Evolutionary conservation across 2,113 vertebrate species (phyloP).

Genomic region (Jacana jacana): DNA sequence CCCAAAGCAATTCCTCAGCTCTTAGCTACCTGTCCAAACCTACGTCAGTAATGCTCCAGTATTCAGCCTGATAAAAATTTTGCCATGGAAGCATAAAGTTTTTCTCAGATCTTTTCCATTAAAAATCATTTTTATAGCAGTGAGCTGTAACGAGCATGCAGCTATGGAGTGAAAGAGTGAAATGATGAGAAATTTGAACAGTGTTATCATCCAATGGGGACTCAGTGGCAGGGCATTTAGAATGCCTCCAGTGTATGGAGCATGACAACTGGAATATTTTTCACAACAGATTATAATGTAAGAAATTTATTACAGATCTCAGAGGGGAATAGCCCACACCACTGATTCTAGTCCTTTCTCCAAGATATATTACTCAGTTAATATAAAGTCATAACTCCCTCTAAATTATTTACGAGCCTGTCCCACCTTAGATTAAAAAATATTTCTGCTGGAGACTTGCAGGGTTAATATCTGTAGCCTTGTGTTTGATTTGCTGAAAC

Average conservation of each 20-base stretch:
- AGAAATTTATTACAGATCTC: conserved; percentile 28
- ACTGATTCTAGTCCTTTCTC: not conserved
- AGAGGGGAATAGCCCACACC: not conserved
- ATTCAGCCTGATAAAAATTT: conserved; percentile 61
- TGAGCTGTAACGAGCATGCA: not conserved
- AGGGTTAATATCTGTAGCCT: conserved; percentile 18
- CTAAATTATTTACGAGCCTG: conserved; percentile 49
- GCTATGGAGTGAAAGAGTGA: conserved; percentile 27
- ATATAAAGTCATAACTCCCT: conserved; percentile 27
- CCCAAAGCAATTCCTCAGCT: conserved; percentile 27
- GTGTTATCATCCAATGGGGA: conserved; percentile 50
- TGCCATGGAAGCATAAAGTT: conserved; percentile 46
- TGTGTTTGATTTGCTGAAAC: conserved; percentile 13
- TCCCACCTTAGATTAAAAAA: conserved; percentile 34
- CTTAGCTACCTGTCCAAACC: conserved; percentile 24
- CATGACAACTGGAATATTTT: not conserved
- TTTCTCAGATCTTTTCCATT: conserved; percentile 44
- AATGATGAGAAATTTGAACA: conserved; percentile 49
- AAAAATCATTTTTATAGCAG: conserved; percentile 53
- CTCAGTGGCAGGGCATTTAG: conserved; percentile 25
- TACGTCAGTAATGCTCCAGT: conserved; percentile 10
- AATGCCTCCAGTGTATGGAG: conserved; percentile 20
- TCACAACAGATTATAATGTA: conserved; percentile 12
- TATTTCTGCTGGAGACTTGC: not conserved
- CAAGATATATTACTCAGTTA: conserved; percentile 15